Conservation (phyloP, 1,140 invertebrate species). For the Hylyphantes graminicola region DNA sequence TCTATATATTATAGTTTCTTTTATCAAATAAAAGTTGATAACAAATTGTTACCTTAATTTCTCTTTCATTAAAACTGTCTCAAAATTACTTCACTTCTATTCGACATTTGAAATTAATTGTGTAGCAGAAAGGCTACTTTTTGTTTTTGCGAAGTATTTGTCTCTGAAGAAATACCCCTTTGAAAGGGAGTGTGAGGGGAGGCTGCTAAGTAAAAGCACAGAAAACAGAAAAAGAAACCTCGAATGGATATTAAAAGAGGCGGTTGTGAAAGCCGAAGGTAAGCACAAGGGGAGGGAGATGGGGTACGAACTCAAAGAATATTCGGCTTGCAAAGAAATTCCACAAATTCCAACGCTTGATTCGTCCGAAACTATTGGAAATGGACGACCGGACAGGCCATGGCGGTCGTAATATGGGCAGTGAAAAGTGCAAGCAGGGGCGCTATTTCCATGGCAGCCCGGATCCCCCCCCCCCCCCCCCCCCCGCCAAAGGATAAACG, state of each 20-base stretch:
- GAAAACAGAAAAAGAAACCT: slow-evolving; percentile 40
- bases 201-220: neutral
- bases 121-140: too few species aligned
- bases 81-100: too few species aligned
- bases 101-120: too few species aligned
- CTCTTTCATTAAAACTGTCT: too few species aligned
- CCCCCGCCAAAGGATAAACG: slow-evolving; percentile 38
- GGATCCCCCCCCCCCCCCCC: neutral
- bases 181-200: neutral
- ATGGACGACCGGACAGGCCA: slow-evolving; percentile 47
- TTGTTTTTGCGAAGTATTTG: too few species aligned
- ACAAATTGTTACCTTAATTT: too few species aligned
- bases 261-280: neutral
- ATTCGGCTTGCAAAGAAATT: slow-evolving; percentile 59
- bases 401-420: slow-evolving; percentile 54
- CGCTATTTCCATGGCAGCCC: slow-evolving; percentile 55
- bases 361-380: slow-evolving; percentile 58
- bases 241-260: slow-evolving; percentile 59
- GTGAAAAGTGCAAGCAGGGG: slow-evolving; percentile 53
- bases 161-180: too few species aligned
- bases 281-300: neutral
- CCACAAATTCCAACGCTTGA: slow-evolving; percentile 55
- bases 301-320: slow-evolving; percentile 38
- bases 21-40: too few species aligned
- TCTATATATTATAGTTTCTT: too few species aligned